These are phyloP conservation scores for Erythrocercus mccallii DNA, from an alignment of 2,113 vertebrate genomes.

Conservation along the genomic window DNA sequence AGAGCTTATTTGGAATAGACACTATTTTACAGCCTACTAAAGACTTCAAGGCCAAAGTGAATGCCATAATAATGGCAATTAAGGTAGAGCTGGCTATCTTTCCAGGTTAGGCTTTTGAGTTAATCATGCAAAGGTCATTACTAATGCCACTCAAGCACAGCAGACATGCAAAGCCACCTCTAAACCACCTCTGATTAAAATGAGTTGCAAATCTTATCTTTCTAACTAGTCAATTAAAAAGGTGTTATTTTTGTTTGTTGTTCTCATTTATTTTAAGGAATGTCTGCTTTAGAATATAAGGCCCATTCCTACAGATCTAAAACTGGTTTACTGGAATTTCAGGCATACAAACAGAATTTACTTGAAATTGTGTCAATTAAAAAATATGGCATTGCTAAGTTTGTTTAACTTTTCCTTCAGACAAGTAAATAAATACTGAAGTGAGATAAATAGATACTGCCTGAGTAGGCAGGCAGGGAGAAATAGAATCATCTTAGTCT, in stretches of 20 bases:
- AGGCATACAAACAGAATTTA: background rate
- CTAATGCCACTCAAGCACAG: constrained; percentile 29
- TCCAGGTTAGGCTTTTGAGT: background rate
- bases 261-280: background rate
- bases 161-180: constrained; percentile 8
- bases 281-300: background rate
- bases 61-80: constrained; percentile 26
- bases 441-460: background rate
- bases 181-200: constrained; percentile 17
- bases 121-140: constrained; percentile 20
- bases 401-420: background rate
- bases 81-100: constrained; percentile 16
- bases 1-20: background rate
- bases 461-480: background rate
- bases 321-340: background rate
- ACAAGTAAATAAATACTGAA: background rate
- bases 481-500: background rate
- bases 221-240: background rate
- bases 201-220: background rate
- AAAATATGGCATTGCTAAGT: background rate
- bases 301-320: background rate
- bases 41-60: constrained; percentile 20
- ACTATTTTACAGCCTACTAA: constrained; percentile 11
- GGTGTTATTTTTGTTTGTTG: background rate
- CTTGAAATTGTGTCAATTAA: background rate